phyloP scores from a whole-genome alignment of 2,113 vertebrate species.

The Trogon melanurus region DNA sequence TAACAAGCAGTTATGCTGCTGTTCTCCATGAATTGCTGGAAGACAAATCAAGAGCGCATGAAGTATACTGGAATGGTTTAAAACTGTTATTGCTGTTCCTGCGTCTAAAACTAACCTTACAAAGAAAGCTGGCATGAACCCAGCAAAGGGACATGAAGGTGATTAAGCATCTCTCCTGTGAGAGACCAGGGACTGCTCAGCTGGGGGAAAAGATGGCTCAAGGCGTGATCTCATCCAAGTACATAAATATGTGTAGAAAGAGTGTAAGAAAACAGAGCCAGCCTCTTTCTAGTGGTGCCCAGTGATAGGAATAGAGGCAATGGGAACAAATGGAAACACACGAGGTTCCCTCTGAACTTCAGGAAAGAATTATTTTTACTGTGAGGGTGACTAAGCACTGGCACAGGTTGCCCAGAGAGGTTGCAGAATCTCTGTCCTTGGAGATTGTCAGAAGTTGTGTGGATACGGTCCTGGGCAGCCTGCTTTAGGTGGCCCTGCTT shows the following conservation, averaged over 20 bases:
- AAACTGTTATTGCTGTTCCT: background rate
- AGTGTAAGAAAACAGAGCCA: background rate
- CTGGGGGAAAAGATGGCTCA: background rate
- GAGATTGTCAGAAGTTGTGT: background rate
- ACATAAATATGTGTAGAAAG: background rate
- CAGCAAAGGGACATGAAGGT: background rate
- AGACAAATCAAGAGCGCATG: conserved; percentile 60
- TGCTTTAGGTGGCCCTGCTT: background rate
- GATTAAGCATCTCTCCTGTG: background rate
- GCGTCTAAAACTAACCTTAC: background rate
- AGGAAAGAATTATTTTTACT: background rate
- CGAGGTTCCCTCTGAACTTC: background rate
- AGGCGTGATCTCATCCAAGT: background rate
- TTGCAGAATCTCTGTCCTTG: background rate
- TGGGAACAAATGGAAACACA: background rate
- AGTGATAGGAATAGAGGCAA: background rate
- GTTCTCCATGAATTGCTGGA: conserved; percentile 93
- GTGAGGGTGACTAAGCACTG: background rate
- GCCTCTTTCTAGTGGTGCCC: background rate
- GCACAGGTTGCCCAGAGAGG: background rate
- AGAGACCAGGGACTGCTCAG: background rate
- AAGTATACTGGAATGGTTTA: conserved; percentile 40
- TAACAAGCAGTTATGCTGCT: conserved; percentile 90
- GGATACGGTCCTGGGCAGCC: background rate
- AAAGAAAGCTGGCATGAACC: background rate